Conservation (phyloP, 2,888 invertebrate species). For the Masnerella sp. region DNA sequence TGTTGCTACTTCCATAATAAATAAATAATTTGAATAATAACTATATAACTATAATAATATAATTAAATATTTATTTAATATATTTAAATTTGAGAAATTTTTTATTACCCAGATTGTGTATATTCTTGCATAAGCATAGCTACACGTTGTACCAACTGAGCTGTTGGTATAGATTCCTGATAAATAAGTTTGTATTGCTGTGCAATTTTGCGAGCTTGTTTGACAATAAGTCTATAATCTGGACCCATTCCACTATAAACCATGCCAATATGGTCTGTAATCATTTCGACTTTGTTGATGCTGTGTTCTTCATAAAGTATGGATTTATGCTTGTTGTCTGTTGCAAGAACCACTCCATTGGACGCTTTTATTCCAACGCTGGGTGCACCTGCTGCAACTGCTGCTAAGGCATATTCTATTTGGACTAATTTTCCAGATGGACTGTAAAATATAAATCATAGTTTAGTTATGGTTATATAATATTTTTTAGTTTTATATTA, state of each 20-base stretch:
- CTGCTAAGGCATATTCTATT: slow-evolving; percentile 99
- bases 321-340: slow-evolving; percentile 99
- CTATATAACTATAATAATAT: no score
- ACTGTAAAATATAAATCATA: slow-evolving; percentile 79
- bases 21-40: no score
- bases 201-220: slow-evolving; percentile 95
- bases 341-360: slow-evolving; percentile 98
- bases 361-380: slow-evolving; percentile 99
- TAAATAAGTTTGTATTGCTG: slow-evolving; percentile 95
- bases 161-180: slow-evolving; percentile 96
- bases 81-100: no score
- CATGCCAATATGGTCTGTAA: slow-evolving; percentile 97
- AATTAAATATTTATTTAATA: no score
- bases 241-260: slow-evolving; percentile 98
- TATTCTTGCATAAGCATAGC: slow-evolving; percentile 99
- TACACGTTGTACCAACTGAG: slow-evolving; percentile 96
- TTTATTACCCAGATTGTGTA: slow-evolving; percentile 96
- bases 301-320: slow-evolving; percentile 97
- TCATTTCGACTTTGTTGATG: slow-evolving; percentile 96
- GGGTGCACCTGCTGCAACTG: slow-evolving; percentile 98
- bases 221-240: slow-evolving; percentile 92
- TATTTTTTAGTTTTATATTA: background rate
- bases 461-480: slow-evolving; percentile 64
- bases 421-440: slow-evolving; percentile 99
- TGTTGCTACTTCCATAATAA: no score